Base-by-base conservation (phyloP, 1,140 invertebrate genomes). In the Coboldia fuscipes region DNA sequence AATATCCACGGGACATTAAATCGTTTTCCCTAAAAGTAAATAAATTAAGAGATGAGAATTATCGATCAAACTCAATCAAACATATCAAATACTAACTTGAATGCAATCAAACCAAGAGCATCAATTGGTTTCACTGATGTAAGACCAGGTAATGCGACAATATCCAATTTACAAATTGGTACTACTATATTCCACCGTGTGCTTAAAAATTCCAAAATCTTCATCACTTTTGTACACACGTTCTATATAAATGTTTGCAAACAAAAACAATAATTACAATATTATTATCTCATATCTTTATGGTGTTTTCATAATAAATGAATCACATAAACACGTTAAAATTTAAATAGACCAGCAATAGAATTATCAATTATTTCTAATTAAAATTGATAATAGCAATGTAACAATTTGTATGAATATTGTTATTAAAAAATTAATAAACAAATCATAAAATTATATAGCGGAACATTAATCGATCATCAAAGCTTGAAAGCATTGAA, bases 91-190 rank as follows among this genome's bases (percentile, higher is more conserved):
- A 54, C 50, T 56, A 61, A 82, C 77, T 70, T 78, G 48, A 79
- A 76, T 10, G 77, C 57, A 39, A 80, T 66, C 4, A 83, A 53
- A 3, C 79, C 79, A 76, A 75, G 82, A 45, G 67, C 72, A 43
- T 79, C 73, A 26, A 73, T 72, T 0, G 72, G 68, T 42, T 67
- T 66, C 0, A 64, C 59, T 0, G 65, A 64, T 38, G 70, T 65
- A 45, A 85, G 82, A 43, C 76, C 77, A 1, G 86, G 85, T 30
- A 93, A 58, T 1, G 81, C 84, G 1, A 92, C 65, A 10, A 89
- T 58, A 54, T 94, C 85, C 33, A 82, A 52, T 50, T 78, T 73
- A 0, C 63, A 56, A 9, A 85, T 47, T 3, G 81, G 76, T 45
- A 84, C 73, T 0, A 62, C 54, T 16, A 66, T 56, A 23, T 65